Percentiles rank a stretch among this genome's conserved stretches.
Evolutionary conservation across 2,888 invertebrate species (phyloP).

Genomic region (Aradus depressus): DNA sequence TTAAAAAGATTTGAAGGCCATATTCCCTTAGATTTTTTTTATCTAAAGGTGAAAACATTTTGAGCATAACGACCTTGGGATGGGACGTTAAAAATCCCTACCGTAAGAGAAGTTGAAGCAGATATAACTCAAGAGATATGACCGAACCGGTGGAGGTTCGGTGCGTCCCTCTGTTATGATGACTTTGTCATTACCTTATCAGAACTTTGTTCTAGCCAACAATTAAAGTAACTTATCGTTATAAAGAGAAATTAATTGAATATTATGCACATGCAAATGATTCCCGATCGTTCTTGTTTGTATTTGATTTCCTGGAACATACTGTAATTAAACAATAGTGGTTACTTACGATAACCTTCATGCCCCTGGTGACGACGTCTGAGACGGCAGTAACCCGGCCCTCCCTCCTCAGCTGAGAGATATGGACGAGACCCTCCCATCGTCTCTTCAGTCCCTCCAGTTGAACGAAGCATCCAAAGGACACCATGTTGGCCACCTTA

Average conservation of each 20-base stretch:
- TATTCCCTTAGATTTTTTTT: no score
- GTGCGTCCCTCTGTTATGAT: no score
- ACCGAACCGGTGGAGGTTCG: constrained; percentile 91
- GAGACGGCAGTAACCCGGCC: constrained; percentile 88
- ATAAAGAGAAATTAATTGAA: no score
- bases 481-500: constrained; percentile 87
- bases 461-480: constrained; percentile 98
- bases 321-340: background rate
- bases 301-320: background rate
- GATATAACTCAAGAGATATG: constrained; percentile 68
- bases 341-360: constrained; percentile 53
- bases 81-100: no score
- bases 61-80: no score
- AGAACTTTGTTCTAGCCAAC: no score
- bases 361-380: constrained; percentile 83
- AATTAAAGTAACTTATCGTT: no score
- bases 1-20: no score
- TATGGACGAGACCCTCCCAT: constrained; percentile 95
- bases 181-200: no score
- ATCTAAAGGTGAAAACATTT: no score
- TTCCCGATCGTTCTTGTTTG: no score
- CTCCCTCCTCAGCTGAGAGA: constrained; percentile 84
- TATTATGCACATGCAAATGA: constrained; percentile 95
- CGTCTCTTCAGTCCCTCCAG: constrained; percentile 78
- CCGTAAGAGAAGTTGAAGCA: constrained; percentile 8